Evolutionary conservation across 2,113 vertebrate species (phyloP), one percentile per base, ranked within the genome.

Genomic region (Mirounga angustirostris): DNA sequence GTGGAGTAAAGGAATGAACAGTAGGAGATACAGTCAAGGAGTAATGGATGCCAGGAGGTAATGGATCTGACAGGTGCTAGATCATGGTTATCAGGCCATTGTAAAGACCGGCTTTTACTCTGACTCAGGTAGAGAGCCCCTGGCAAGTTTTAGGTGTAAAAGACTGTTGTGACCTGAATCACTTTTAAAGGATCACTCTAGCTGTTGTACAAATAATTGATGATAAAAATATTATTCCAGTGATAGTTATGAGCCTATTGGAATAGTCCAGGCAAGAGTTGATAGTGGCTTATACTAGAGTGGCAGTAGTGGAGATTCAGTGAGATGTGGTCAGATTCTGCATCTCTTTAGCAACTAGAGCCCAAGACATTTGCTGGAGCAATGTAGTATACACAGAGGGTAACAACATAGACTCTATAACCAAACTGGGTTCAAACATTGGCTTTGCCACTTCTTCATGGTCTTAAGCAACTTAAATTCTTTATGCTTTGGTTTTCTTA

Each of bases 401-500:
- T 46, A 26, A 16, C 7, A 67, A 7, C 1, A 0, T 43, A 91
- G 40, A 61, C 52, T 61, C 26, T 28, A 12, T n/a, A 71, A 58
- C n/a, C 88, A 83, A 18, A 59, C 80, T 58, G 13, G 26, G 16
- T 54, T 63, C 52, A 52, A 22, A 52, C 78, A 14, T 14, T 71
- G 89, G 46, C 21, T 92, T 36, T 69, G 52, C 36, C 5, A 22
- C 69, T 73, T 76, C 24, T 85, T 46, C 74, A 33, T 83, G 71
- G 43, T 82, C 50, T 61, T 30, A 6, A 33, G 43, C 74, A 63
- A 63, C 28, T 82, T 82, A 43, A 89, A 76, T 93, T 86, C 50
- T 56, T 36, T 43, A 33, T 85, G 40, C 78, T 73, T 87, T 36
- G 0, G 30, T 90, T 85, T 96, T 80, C 84, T 95, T 95, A 71